A percentile compares a stretch with the other conserved stretches of the same genome.
Conservation (phyloP, 2,888 invertebrate species). For the Dolichopus griseipennis region DNA sequence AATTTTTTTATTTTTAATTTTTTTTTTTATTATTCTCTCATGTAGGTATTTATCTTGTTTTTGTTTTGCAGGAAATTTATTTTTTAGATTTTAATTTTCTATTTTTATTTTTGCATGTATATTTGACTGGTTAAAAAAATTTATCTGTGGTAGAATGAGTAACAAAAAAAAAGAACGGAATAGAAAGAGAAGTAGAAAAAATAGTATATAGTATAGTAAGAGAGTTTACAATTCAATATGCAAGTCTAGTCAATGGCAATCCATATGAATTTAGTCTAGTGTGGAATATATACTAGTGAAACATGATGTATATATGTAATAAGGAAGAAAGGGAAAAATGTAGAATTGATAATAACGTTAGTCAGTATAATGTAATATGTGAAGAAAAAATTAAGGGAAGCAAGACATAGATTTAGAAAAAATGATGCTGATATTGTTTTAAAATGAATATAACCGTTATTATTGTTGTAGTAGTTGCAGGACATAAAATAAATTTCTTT, state of each 20-base stretch:
- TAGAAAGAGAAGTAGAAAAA: too few species aligned
- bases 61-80: neutral
- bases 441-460: neutral
- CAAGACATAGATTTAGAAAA: neutral
- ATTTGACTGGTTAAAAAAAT: neutral
- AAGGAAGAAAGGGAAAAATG: too few species aligned
- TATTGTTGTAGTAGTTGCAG: neutral
- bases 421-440: neutral
- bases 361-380: neutral
- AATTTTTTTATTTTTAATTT: neutral
- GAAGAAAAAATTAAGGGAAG: neutral
- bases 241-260: neutral
- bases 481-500: neutral
- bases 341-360: too few species aligned
- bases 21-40: neutral
- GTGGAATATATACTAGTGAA: too few species aligned
- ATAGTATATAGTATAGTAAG: too few species aligned
- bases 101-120: neutral
- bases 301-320: too few species aligned
- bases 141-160: too few species aligned
- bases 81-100: neutral
- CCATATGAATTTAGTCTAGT: too few species aligned
- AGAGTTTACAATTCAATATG: neutral
- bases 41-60: neutral
- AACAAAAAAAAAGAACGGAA: too few species aligned